These are phyloP conservation scores for Sylvia atricapilla DNA, from an alignment of 2,113 vertebrate species.

Conservation along the genomic window DNA sequence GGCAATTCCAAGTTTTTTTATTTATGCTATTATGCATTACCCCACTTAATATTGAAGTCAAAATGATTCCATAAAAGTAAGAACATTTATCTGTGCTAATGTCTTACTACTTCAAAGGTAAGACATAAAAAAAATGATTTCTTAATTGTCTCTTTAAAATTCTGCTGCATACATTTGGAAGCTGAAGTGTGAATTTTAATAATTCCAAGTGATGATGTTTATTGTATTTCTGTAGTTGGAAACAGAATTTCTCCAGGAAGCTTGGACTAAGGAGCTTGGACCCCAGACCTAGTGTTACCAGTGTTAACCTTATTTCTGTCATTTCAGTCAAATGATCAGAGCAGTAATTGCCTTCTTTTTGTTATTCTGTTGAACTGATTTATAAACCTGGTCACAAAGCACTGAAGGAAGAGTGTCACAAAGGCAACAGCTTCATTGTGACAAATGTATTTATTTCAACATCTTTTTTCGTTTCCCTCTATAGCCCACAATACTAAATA, in stretches of 20 bases:
- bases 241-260: background rate
- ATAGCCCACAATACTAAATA: background rate
- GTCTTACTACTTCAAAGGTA: background rate
- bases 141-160: constrained; percentile 8
- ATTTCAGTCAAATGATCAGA: background rate
- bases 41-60: background rate
- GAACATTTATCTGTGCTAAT: background rate
- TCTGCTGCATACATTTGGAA: background rate
- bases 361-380: background rate
- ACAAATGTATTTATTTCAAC: background rate
- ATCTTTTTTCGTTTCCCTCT: background rate
- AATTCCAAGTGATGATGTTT: background rate
- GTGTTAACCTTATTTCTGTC: background rate
- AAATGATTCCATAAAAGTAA: background rate
- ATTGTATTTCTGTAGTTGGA: background rate
- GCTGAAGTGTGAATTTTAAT: background rate
- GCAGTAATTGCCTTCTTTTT: background rate
- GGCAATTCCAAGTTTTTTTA: background rate
- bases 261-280: background rate
- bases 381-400: background rate
- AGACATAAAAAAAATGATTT: background rate
- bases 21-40: background rate
- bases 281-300: background rate
- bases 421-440: background rate
- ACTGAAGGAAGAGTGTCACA: background rate